Base-by-base conservation (phyloP, 2,888 invertebrate species). In the Dioctria rufipes region DNA sequence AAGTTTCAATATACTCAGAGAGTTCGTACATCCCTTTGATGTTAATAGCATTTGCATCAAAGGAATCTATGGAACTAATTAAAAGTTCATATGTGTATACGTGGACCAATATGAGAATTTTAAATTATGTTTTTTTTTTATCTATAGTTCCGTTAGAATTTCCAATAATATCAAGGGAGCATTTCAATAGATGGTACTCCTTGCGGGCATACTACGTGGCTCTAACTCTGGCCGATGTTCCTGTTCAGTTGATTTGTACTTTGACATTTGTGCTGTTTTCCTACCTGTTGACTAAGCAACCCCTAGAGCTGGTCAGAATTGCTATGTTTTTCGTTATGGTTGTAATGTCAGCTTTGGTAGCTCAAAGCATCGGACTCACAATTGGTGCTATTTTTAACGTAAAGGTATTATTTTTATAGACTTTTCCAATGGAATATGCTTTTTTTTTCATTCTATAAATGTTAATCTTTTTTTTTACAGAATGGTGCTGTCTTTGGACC, bases 181-280 rank as follows among this genome's bases (percentile, higher is more conserved):
- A 96, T 86, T 94, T 96, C 85, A 97, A 97, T 89, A 92, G 95
- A 81, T 97, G 96, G 97, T 97, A 97, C 89, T 95, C 95, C 37
- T 89, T 96, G 3, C 93, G 94, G 71, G 94, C 96, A 0, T 96
- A 95, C 88, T 97, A 95, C 86, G 88, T 94, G 37, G 94, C 96
- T 8, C 93, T 94, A 67, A 92, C 95, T 4, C 88, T 95, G 73
- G 93, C 95, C 0, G 95, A 96, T 86, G 90, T 97, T 84, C 97
- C 96, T 0, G 93, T 94, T 83, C 96, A 96, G 90, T 89, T 94
- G 0, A 88, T 93, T 39, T 94, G 94, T 85, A 95, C 96, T 0
- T 87, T 95, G 8, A 88, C 93, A 5, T 98, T 96, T 86, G 93
- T 94, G 5, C 87, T 92, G 80, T 93, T 96, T 73, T 94, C 96